These are phyloP conservation scores for Platichthys flesus DNA, from an alignment of 2,113 vertebrate species.

Conservation along the genomic window DNA sequence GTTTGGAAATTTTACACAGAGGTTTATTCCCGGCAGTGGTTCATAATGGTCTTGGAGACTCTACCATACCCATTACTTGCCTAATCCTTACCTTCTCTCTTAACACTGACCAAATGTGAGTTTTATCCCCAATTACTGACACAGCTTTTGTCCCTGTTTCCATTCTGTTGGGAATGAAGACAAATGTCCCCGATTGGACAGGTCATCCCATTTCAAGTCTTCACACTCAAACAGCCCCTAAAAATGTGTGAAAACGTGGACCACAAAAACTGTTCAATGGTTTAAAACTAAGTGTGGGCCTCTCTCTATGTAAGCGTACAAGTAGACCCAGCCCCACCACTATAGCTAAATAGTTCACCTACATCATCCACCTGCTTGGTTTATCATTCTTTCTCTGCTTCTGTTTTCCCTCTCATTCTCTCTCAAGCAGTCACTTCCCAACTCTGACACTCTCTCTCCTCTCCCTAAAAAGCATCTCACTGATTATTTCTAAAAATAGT, in stretches of 20 bases:
- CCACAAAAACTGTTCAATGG: neutral
- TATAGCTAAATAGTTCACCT: neutral
- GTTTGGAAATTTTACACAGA: neutral
- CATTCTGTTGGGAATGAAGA: too few relatives aligned
- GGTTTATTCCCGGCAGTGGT: too few relatives aligned
- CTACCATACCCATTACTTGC: too few relatives aligned
- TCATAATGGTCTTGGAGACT: too few relatives aligned
- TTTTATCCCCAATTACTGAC: too few relatives aligned
- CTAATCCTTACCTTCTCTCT: too few relatives aligned
- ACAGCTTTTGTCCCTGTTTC: too few relatives aligned
- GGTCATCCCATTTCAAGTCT: neutral
- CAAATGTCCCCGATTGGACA: too few relatives aligned
- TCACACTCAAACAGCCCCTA: neutral
- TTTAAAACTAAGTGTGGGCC: neutral
- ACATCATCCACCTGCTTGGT: neutral
- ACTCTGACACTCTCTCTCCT: constrained; percentile 23
- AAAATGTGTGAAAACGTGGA: neutral
- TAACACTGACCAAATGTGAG: too few relatives aligned
- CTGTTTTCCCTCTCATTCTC: constrained; percentile 13
- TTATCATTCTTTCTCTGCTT: constrained; percentile 14
- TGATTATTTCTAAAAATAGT: constrained; percentile 32
- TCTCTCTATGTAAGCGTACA: too few relatives aligned
- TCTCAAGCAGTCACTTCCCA: constrained; percentile 42
- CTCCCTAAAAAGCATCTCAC: constrained; percentile 9
- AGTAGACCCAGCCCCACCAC: too few relatives aligned